Evolutionary conservation across 2,888 invertebrate genomes (phyloP), one percentile per base, ranked within the genome.

Genomic region (Aplocera efformata): DNA sequence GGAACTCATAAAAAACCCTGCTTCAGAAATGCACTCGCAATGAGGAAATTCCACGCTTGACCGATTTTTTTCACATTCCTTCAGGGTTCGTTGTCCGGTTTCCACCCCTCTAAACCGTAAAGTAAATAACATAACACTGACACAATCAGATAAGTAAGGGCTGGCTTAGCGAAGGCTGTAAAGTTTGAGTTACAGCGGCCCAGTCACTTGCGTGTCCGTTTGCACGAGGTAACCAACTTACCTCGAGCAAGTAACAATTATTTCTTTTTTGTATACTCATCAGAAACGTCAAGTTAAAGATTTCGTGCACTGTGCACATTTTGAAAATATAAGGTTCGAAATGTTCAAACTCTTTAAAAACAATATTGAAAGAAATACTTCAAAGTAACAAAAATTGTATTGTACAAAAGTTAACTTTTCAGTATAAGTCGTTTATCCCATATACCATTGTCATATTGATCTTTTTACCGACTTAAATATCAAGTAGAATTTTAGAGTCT

Each of bases 81-180:
- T 35, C 39, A 24, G 50, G 34, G 51, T 50, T 52, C 53, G 51
- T 35, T 54, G 51, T 55, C 55, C 56, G 54, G 34, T 33, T 27
- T 37, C 44, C 43, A 46, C 46, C 56, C 47, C 51, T 54, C 55
- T 54, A 64, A 60, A 55, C 58, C 65, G 61, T 72, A 69, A 67
- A 72, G 69, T 76, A 78, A 77, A 78, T 73, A 76, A 71, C 68
- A 68, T 69, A 67, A 67, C 64, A 62, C 56, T 63, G 63, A 60
- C 63, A 70, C 72, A 74, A 79, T 79, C 78, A 71, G 76, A 79
- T 77, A 74, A 78, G 72, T 73, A 67, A 54, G 50, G 56, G 53
- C 34, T 40, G 48, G 50, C 53, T 56, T 54, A 45, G 39, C 47
- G 48, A 42, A 45, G 35, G 45, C 30, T 37, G 35, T 40, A 17